Evolutionary conservation across 2,113 vertebrate genomes (phyloP).

Genomic region (Pitta sordida): DNA sequence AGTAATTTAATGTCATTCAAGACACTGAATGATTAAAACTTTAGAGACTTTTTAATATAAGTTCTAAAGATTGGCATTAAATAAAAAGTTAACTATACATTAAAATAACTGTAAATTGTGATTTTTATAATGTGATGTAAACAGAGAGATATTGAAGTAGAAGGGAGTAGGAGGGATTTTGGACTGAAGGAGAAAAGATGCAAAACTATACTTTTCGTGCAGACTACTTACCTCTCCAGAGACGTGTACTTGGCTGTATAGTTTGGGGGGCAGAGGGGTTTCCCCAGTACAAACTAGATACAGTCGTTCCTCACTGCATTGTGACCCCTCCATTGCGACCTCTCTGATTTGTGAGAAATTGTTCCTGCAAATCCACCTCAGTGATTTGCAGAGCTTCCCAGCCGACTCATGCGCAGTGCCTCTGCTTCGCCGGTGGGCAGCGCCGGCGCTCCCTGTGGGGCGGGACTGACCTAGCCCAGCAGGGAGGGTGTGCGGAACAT

Average conservation of each 20-base stretch:
- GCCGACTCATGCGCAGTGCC: too few species aligned
- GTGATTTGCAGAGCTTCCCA: too few species aligned
- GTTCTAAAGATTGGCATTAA: background rate
- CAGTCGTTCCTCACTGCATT: too few species aligned
- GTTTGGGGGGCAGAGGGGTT: background rate
- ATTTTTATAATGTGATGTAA: background rate
- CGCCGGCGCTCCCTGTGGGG: too few species aligned
- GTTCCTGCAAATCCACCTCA: too few species aligned
- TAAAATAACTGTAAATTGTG: background rate
- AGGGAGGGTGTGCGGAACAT: too few species aligned
- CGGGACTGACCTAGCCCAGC: too few species aligned
- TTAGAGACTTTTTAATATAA: background rate
- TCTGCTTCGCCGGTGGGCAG: too few species aligned
- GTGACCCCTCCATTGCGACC: too few species aligned
- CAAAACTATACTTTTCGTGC: background rate
- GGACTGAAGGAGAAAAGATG: background rate
- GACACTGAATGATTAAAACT: background rate
- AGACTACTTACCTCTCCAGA: background rate
- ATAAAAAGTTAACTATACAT: background rate
- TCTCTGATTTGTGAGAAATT: too few species aligned
- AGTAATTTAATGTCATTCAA: slow-evolving; percentile 72
- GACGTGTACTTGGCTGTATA: background rate
- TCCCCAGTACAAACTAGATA: background rate
- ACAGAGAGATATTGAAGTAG: background rate
- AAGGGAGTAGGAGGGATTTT: background rate